These are phyloP conservation scores for Aplysina aerophoba DNA, from an alignment of 37 sponge, comb jelly and placozoan genomes.

Conservation along the genomic window DNA sequence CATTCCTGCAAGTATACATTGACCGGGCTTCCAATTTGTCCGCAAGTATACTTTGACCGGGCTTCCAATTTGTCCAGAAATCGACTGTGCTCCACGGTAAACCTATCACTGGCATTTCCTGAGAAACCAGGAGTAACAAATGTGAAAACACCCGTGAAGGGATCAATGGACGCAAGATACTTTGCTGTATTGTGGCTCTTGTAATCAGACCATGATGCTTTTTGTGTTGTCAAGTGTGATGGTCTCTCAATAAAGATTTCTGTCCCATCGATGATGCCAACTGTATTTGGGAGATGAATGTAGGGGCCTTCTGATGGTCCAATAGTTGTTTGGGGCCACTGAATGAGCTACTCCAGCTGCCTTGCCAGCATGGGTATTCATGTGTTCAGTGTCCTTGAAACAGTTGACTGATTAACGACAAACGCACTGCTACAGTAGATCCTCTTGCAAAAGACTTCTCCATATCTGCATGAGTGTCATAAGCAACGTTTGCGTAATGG, in stretches of 20 bases:
- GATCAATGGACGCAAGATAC: conserved; percentile 34
- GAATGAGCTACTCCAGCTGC: conserved; percentile 34
- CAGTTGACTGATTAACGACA: conserved; percentile 27
- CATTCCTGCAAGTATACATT: neutral
- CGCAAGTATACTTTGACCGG: conserved; percentile 31
- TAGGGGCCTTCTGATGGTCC: neutral
- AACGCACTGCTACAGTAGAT: conserved; percentile 39
- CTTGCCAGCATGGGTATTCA: conserved; percentile 36
- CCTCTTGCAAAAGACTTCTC: conserved; percentile 21
- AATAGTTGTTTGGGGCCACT: conserved; percentile 40
- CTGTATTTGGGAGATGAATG: neutral
- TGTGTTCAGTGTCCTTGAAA: conserved; percentile 33
- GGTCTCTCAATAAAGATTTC: conserved; percentile 28
- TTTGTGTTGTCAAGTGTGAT: neutral
- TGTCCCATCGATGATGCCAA: conserved; percentile 27
- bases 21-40: too few relatives aligned
- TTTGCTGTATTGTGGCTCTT: conserved; percentile 38
- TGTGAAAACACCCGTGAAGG: conserved; percentile 21
- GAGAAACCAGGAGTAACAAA: conserved; percentile 27
- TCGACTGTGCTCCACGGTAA: conserved; percentile 25
- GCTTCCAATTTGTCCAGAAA: conserved; percentile 14
- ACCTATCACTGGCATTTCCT: conserved; percentile 37
- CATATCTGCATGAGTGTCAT: conserved; percentile 35
- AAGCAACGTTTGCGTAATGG: conserved; percentile 24
- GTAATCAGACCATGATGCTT: conserved; percentile 32